Conservation (phyloP, 2,888 invertebrate genomes). For the Leistus spinibarbis region DNA sequence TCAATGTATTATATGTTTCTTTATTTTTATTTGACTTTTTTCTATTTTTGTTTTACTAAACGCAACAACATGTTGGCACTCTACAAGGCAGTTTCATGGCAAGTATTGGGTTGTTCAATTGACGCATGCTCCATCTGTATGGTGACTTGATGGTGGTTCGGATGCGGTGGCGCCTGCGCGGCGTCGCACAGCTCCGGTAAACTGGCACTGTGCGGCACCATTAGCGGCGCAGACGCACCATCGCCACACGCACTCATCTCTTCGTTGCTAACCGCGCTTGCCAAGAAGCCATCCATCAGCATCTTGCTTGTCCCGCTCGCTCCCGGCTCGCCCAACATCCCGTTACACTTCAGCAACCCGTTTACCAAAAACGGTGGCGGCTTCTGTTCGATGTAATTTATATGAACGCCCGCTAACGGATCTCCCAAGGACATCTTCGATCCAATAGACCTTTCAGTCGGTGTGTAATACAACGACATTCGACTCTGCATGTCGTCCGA, state of each 20-base stretch:
- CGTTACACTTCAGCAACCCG: not conserved
- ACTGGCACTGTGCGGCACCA: conserved; percentile 59
- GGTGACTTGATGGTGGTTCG: conserved; percentile 13
- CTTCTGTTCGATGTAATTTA: conserved; percentile 66
- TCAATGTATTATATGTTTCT: not conserved
- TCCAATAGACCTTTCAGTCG: conserved; percentile 70
- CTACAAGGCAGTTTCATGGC: conserved; percentile 58
- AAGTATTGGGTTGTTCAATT: conserved; percentile 62
- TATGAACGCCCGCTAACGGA: conserved; percentile 64
- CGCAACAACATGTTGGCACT: conserved; percentile 51
- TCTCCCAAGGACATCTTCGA: conserved; percentile 59
- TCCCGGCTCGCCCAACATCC: not conserved
- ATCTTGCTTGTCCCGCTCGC: conserved; percentile 23
- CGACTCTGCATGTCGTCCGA: conserved; percentile 68
- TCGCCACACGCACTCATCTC: conserved; percentile 47
- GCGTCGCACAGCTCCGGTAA: conserved; percentile 60
- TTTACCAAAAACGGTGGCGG: conserved; percentile 45
- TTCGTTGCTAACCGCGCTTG: conserved; percentile 35
- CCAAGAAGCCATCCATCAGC: conserved; percentile 44
- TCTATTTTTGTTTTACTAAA: conserved; percentile 1
- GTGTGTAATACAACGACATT: conserved; percentile 81
- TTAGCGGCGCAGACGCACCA: conserved; percentile 59
- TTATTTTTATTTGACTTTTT: not conserved
- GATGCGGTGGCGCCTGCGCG: conserved; percentile 55
- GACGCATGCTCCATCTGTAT: conserved; percentile 53